These are phyloP conservation scores for Anguilla japonica DNA, from an alignment of 2,113 vertebrate species.

Conservation along the genomic window DNA sequence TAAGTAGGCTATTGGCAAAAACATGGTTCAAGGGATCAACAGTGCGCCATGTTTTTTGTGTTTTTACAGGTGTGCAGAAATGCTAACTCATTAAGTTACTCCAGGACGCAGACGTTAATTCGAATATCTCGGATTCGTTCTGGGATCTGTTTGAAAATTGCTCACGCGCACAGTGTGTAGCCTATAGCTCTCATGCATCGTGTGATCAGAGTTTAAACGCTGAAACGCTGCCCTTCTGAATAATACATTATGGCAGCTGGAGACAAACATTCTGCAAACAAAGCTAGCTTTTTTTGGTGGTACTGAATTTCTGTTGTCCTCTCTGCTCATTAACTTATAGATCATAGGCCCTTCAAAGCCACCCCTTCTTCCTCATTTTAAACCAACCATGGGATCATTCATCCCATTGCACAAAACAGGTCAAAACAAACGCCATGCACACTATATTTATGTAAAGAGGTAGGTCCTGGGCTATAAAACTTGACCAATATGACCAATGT, in stretches of 20 bases:
- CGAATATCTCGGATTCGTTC: background rate
- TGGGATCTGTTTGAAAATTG: background rate
- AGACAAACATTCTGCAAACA: background rate
- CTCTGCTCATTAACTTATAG: slow-evolving; percentile 16
- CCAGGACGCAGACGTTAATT: background rate
- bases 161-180: background rate
- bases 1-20: background rate
- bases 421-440: slow-evolving; percentile 20
- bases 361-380: slow-evolving; percentile 5
- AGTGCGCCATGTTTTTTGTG: background rate
- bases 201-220: background rate
- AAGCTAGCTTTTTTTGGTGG: slow-evolving; percentile 30
- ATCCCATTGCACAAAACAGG: slow-evolving; percentile 20
- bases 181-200: background rate
- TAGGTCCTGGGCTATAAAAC: slow-evolving; percentile 24
- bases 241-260: background rate
- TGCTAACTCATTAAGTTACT: background rate
- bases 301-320: slow-evolving; percentile 3
- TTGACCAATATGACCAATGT: slow-evolving; percentile 22
- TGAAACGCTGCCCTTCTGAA: background rate
- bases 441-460: slow-evolving; percentile 30
- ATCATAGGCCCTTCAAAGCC: slow-evolving; percentile 24
- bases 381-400: slow-evolving; percentile 19
- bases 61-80: background rate
- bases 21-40: background rate